Conservation (phyloP, 2,113 vertebrate species). For the Python bivittatus region DNA sequence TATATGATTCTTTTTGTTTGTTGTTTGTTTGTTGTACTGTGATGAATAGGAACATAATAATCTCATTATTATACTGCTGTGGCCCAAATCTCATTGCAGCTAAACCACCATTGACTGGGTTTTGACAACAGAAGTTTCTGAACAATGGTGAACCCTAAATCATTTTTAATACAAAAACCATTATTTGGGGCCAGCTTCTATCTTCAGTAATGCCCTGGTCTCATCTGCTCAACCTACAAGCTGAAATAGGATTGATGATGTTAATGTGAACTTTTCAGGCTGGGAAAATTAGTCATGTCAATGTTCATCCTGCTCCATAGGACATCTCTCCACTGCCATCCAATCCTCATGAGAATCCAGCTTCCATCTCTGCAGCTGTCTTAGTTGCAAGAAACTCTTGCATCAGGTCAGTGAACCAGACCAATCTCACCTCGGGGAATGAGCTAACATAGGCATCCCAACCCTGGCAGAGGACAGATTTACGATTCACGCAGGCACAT, state of each 20-base stretch:
- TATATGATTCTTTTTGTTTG: no score
- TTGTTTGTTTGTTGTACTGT: no score
- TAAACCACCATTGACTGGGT: no score
- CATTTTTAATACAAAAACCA: not conserved
- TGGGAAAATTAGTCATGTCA: not conserved
- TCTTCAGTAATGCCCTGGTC: not conserved
- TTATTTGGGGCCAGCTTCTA: not conserved
- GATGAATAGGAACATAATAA: no score
- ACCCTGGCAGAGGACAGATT: rapidly evolving
- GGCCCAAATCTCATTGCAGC: no score
- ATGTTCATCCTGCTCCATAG: conserved; percentile 25
- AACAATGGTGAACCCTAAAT: not conserved
- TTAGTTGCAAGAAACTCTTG: not conserved
- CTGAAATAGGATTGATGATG: conserved; percentile 41
- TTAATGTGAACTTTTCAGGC: conserved; percentile 13
- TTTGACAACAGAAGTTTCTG: not conserved
- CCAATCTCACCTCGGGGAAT: not conserved
- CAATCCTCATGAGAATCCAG: not conserved
- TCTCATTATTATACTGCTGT: no score
- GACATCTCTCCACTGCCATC: not conserved
- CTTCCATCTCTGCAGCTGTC: not conserved
- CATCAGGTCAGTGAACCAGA: not conserved
- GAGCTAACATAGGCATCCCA: not conserved
- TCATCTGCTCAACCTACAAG: conserved; percentile 38
- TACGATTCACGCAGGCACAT: not conserved